Conservation (phyloP, 1,140 invertebrate species). For the Spodoptera litura region DNA sequence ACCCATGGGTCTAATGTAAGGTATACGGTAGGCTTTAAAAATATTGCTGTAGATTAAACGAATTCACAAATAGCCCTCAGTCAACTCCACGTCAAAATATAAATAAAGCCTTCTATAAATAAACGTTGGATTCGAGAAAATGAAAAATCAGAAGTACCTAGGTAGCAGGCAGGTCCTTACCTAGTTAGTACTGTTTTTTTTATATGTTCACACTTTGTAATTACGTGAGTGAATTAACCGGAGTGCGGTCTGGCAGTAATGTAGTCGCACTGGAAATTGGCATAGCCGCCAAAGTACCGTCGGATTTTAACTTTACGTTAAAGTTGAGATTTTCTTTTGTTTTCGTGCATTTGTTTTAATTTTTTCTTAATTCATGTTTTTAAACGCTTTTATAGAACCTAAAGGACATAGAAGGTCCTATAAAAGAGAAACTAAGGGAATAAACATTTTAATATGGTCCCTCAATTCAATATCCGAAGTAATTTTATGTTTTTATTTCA, state of each 20-base stretch:
- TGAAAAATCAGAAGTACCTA: conserved; percentile 10
- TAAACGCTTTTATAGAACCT: too few relatives aligned
- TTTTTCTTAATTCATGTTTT: too few relatives aligned
- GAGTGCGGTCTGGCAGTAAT: background rate
- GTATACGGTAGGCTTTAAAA: background rate
- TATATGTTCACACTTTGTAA: conserved; percentile 22
- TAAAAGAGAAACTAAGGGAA: too few relatives aligned
- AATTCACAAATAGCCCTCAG: conserved; percentile 4
- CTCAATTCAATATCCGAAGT: too few relatives aligned
- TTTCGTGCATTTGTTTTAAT: too few relatives aligned
- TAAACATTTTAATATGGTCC: too few relatives aligned
- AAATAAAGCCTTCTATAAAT: conserved; percentile 13
- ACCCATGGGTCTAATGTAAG: too few relatives aligned
- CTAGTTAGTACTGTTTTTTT: background rate
- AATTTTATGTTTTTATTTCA: too few relatives aligned
- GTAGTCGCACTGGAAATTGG: conserved; percentile 5
- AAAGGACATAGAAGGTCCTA: too few relatives aligned
- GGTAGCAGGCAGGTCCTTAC: too few relatives aligned
- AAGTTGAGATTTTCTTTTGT: too few relatives aligned
- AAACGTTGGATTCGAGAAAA: conserved; percentile 10
- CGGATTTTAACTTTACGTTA: background rate
- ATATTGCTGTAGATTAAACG: conserved; percentile 1
- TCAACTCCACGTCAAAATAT: conserved; percentile 14
- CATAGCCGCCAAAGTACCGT: background rate
- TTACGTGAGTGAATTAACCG: conserved; percentile 8